Percentiles rank a stretch among this genome's conserved stretches.
Evolutionary conservation across 2,888 invertebrate genomes (phyloP).

Genomic region (Drosophila nigritarsus): DNA sequence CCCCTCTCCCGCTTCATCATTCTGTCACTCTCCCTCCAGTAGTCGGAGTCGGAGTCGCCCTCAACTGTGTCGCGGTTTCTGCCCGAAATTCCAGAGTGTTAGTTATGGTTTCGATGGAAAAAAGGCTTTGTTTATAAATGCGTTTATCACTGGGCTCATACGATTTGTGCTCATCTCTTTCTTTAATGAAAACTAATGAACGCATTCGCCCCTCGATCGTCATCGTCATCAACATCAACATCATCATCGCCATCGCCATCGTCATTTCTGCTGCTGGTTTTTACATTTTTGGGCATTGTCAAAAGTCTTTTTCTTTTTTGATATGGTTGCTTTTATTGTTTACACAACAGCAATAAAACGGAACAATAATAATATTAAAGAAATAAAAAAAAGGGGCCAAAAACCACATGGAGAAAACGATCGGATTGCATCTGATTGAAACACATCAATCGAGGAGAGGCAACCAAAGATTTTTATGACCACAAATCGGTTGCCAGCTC

Average conservation of each 20-base stretch:
- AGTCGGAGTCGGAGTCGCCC: not conserved
- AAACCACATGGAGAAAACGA: conserved; percentile 19
- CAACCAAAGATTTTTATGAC: not conserved
- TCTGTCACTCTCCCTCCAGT: not conserved
- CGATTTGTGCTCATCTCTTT: conserved; percentile 21
- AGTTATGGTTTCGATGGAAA: conserved; percentile 63
- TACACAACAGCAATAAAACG: conserved; percentile 44
- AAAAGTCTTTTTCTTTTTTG: conserved; percentile 6
- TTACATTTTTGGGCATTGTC: conserved; percentile 35
- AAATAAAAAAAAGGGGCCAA: conserved; percentile 32
- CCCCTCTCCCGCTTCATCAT: not conserved
- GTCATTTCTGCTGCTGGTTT: conserved; percentile 46
- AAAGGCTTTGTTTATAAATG: conserved; percentile 73
- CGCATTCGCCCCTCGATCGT: conserved; percentile 39
- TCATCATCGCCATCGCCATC: not conserved
- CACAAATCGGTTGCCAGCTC: conserved; percentile 11
- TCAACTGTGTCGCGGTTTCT: conserved; percentile 3
- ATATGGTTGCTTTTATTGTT: conserved; percentile 37
- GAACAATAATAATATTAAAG: conserved; percentile 44
- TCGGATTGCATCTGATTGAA: conserved; percentile 18
- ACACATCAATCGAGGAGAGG: not conserved
- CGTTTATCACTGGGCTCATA: conserved; percentile 50
- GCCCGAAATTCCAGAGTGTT: conserved; percentile 41
- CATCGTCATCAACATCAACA: conserved; percentile 8
- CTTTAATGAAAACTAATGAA: conserved; percentile 66